phyloP scores from a whole-genome alignment of 2,797 vertebrate genomes.

The Gymnodraco acuticeps region DNA sequence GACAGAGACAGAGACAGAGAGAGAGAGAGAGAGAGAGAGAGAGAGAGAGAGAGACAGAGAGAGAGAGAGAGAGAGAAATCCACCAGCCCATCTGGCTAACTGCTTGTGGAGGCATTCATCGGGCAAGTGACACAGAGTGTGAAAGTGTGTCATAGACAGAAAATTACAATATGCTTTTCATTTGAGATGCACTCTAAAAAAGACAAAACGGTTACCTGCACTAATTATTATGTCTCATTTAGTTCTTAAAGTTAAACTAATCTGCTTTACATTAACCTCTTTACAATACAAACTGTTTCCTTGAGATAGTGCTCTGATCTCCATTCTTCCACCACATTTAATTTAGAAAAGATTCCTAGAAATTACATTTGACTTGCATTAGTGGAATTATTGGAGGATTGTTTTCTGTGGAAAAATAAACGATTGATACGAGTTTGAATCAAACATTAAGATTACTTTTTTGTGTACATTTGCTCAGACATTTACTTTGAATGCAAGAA shows the following conservation, averaged over 20 bases:
- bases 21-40: background rate
- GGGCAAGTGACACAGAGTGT: constrained; percentile 24
- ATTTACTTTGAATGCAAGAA: too few relatives aligned
- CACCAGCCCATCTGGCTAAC: constrained; percentile 62
- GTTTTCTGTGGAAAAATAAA: too few relatives aligned
- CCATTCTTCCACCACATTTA: background rate
- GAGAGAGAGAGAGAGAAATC: too few relatives aligned
- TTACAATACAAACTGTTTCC: background rate
- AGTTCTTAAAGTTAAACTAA: background rate
- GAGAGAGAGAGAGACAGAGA: constrained; percentile 15
- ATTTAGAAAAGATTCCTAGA: background rate
- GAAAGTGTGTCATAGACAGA: background rate
- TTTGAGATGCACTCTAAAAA: background rate
- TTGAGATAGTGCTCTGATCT: background rate
- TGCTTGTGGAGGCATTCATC: constrained; percentile 52
- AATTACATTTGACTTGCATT: background rate
- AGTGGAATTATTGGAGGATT: too few relatives aligned
- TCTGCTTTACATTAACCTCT: background rate
- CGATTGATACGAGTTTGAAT: too few relatives aligned
- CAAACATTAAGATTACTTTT: too few relatives aligned
- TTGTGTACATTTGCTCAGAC: too few relatives aligned
- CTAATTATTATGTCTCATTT: background rate
- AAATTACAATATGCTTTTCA: constrained; percentile 14
- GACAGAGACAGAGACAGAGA: too few relatives aligned
- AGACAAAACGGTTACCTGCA: background rate